A percentile compares a stretch with the other conserved stretches of the same genome.
Conservation (phyloP, 2,113 vertebrate genomes). For the Labrus mixtus region DNA sequence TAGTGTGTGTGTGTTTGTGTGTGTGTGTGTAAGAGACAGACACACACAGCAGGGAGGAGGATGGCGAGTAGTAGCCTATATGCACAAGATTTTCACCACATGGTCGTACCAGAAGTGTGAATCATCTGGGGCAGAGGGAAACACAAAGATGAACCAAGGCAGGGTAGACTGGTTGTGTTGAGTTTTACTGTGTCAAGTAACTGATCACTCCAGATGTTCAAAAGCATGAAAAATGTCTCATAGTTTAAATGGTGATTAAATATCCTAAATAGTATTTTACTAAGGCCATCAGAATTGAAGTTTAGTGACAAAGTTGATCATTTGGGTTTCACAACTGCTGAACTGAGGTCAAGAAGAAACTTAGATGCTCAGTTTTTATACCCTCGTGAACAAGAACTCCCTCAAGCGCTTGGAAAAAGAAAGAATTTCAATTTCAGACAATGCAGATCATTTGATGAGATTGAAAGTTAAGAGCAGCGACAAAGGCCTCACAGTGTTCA, state of each 20-base stretch:
- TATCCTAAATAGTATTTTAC: neutral
- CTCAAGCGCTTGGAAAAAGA: neutral
- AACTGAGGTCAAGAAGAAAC: neutral
- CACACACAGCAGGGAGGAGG: slow-evolving; percentile 41
- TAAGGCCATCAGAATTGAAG: neutral
- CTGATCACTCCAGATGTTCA: neutral
- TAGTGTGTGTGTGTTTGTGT: slow-evolving; percentile 44
- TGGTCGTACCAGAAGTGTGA: slow-evolving; percentile 72
- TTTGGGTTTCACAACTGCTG: too few relatives aligned
- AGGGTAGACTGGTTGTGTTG: slow-evolving; percentile 4
- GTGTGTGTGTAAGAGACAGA: slow-evolving; percentile 26
- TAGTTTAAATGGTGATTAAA: too few relatives aligned
- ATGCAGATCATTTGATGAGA: too few relatives aligned
- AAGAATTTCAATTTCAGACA: neutral
- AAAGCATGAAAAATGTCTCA: neutral
- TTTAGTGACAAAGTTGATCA: too few relatives aligned
- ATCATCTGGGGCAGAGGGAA: slow-evolving; percentile 63
- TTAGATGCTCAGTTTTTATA: neutral
- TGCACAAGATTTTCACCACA: slow-evolving; percentile 61
- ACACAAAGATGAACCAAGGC: slow-evolving; percentile 19
- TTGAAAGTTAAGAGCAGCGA: too few relatives aligned
- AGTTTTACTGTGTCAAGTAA: neutral
- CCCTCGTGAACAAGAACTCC: neutral
- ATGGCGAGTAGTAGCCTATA: slow-evolving; percentile 43
- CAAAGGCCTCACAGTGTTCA: too few relatives aligned